These are phyloP conservation scores for Augiades crinisus DNA, from an alignment of 2,888 invertebrate genomes.

Conservation along the genomic window DNA sequence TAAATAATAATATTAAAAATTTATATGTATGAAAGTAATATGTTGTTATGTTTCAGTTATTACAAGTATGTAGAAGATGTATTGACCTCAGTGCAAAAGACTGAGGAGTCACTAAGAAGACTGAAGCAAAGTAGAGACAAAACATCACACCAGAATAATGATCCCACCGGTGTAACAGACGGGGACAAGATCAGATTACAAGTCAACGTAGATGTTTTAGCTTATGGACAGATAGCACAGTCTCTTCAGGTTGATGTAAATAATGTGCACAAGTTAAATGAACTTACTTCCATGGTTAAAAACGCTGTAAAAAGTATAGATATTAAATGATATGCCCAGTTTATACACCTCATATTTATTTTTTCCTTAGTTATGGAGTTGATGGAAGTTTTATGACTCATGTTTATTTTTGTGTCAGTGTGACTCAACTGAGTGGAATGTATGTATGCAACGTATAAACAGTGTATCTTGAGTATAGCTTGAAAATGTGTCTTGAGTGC, in stretches of 20 bases:
- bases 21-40: too few species aligned
- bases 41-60: slow-evolving; percentile 79
- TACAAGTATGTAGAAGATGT: slow-evolving; percentile 91
- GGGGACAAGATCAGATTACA: slow-evolving; percentile 97
- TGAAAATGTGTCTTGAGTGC: neutral
- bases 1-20: too few species aligned
- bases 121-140: slow-evolving; percentile 91
- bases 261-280: slow-evolving; percentile 81
- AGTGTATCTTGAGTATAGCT: too few species aligned
- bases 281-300: slow-evolving; percentile 83
- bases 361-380: slow-evolving; percentile 2
- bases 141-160: slow-evolving; percentile 63
- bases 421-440: neutral
- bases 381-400: neutral
- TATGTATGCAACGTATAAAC: neutral
- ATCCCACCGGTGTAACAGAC: slow-evolving; percentile 86
- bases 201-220: slow-evolving; percentile 91
- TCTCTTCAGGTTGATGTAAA: slow-evolving; percentile 77
- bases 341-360: slow-evolving; percentile 39
- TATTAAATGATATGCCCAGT: slow-evolving; percentile 76
- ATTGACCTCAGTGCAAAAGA: slow-evolving; percentile 95
- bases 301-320: slow-evolving; percentile 82
- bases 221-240: slow-evolving; percentile 84
- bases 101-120: slow-evolving; percentile 95
- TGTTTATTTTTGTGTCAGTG: slow-evolving; percentile 36